Conservation (phyloP, 2,888 invertebrate genomes). For the Drosophila borealis region DNA sequence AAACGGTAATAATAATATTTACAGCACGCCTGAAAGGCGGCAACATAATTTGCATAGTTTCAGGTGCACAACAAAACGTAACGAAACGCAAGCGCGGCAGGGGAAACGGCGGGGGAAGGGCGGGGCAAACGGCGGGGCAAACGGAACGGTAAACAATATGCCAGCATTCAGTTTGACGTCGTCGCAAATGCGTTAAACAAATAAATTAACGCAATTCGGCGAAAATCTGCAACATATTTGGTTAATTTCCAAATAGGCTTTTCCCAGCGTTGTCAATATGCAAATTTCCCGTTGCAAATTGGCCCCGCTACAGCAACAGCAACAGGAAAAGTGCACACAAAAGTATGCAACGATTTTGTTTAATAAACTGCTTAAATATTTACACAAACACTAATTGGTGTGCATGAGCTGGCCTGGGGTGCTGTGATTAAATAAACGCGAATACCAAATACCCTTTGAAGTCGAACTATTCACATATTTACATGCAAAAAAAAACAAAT, state of each 20-base stretch:
- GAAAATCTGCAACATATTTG: constrained; percentile 65
- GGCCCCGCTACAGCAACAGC: not conserved
- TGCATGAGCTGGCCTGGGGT: not conserved
- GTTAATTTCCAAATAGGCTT: constrained; percentile 65
- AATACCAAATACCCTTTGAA: not conserved
- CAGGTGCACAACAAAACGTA: constrained; percentile 17
- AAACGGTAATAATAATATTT: constrained; percentile 44
- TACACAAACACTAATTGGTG: constrained; percentile 37
- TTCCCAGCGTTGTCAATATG: constrained; percentile 40
- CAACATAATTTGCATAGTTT: constrained; percentile 49
- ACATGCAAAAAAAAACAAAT: too few relatives aligned
- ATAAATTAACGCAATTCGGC: constrained; percentile 68
- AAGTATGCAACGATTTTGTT: constrained; percentile 51
- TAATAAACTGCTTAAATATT: constrained; percentile 70
- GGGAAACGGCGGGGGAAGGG: not conserved
- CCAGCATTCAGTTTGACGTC: constrained; percentile 18
- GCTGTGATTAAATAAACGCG: not conserved
- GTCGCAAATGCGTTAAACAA: constrained; percentile 61
- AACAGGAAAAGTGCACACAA: constrained; percentile 21
- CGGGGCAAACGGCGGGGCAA: not conserved
- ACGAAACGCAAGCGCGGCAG: not conserved
- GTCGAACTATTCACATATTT: too few relatives aligned
- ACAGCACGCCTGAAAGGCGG: constrained; percentile 23
- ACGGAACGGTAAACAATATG: constrained; percentile 41
- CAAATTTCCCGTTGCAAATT: constrained; percentile 65